Evolutionary conservation across 2,888 invertebrate species (phyloP), one percentile per base, ranked within the genome.

Genomic region (Hypena proboscidalis): DNA sequence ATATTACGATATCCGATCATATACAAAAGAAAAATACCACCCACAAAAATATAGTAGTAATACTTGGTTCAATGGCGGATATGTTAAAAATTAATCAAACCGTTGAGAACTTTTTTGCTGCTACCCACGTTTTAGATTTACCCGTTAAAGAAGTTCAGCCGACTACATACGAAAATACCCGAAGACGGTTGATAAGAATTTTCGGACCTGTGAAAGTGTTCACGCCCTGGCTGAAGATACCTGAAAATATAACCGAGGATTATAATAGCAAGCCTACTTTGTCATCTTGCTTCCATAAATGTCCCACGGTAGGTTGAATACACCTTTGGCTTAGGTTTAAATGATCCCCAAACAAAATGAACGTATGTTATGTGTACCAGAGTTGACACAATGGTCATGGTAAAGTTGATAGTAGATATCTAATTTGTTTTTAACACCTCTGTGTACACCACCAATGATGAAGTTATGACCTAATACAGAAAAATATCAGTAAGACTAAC

Each of bases 251-350:
- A 2, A 69, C 53, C 2, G 71, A 77, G 0, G 84, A 83, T 40
- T 27, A 50, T 1, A 53, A 62, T 8, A 75, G 86, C 36, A 10
- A 0, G 8, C 87, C 89, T 0, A 80, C 82, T 0, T 45, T 90
- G 6, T 49, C 66, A 0, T 74, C 85, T 0, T 89, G 89, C 34
- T 88, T 58, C 34, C 89, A 90, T 40, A 83, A 70, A 50, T 90
- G 89, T 60, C 89, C 89, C 1, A 62, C 31, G 54, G 88, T 88
- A 68, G n/a, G n/a, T n/a, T n/a, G n/a, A n/a, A n/a, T n/a, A n/a
- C n/a, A n/a, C n/a, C n/a, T n/a, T n/a, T n/a, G n/a, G n/a, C n/a
- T n/a, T n/a, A n/a, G n/a, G n/a, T n/a, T n/a, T n/a, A n/a, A n/a
- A n/a, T n/a, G n/a, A n/a, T n/a, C n/a, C n/a, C n/a, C n/a, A n/a